phyloP scores from a whole-genome alignment of 2,113 vertebrate species.

The Anthoscopus minutus region DNA sequence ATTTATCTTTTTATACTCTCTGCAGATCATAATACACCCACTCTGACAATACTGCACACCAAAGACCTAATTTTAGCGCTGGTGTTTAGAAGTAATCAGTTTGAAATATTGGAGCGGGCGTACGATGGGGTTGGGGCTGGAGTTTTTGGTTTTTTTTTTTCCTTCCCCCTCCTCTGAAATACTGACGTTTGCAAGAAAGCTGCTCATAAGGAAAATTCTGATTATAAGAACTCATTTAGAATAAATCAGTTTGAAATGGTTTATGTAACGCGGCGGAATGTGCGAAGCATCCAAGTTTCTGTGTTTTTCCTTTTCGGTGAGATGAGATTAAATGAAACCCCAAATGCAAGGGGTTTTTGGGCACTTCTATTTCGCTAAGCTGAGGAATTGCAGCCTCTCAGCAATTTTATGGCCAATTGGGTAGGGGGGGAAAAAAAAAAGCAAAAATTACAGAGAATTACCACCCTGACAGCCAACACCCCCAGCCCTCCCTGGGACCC shows the following conservation, averaged over 20 bases:
- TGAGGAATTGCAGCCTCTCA: slow-evolving; percentile 36
- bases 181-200: slow-evolving; percentile 67
- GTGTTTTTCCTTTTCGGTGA: slow-evolving; percentile 4
- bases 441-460: background rate
- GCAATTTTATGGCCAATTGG: slow-evolving; percentile 45
- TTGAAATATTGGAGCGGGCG: slow-evolving; percentile 61
- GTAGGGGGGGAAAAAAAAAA: background rate
- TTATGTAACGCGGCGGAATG: slow-evolving; percentile 14
- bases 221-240: slow-evolving; percentile 66
- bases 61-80: slow-evolving; percentile 65
- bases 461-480: background rate
- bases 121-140: background rate
- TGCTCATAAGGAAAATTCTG: slow-evolving; percentile 62
- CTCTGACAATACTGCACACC: slow-evolving; percentile 47
- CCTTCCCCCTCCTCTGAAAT: background rate
- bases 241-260: slow-evolving; percentile 63
- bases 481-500: background rate
- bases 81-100: slow-evolving; percentile 67
- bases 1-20: slow-evolving; percentile 58
- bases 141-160: background rate
- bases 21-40: slow-evolving; percentile 54
- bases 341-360: slow-evolving; percentile 34
- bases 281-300: background rate
- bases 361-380: background rate
- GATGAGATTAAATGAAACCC: slow-evolving; percentile 60